Evolutionary conservation across 2,888 invertebrate genomes (phyloP), one percentile per base, ranked within the genome.

Genomic region (Agapetus fuscipes): DNA sequence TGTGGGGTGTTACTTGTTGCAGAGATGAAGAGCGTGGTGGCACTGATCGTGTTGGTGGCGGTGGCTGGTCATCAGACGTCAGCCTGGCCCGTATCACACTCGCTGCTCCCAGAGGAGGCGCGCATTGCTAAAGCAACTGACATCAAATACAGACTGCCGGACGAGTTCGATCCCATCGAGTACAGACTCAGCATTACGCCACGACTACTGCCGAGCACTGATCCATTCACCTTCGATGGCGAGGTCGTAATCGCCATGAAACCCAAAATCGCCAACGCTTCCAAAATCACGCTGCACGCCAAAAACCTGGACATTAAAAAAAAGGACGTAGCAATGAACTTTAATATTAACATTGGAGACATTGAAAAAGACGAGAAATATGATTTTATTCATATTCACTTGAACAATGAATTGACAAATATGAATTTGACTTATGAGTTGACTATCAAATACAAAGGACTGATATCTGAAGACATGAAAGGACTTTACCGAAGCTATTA

Each of bases 401-500:
- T 39, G 3, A 15, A 0, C 3, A 13, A n/a, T 5, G 9, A 14
- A n/a, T 34, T 45, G 9, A n/a, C n/a, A n/a, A 7, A 13, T 12
- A 33, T 50, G 48, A 37, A 52, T 51, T 58, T 55, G 45, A 49
- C 51, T 24, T 37, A 30, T 11, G 20, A 16, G 16, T 11, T 39
- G 3, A 12, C 24, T 16, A 20, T 40, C 12, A 12, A 14, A 11
- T 47, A 39, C 34, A 39, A 14, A 4, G 37, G 30, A n/a, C 29
- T 16, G 7, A 20, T 43, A 6, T 17, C 33, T 49, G 57, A 62
- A 1, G 71, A 71, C 42, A 58, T 77, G 46, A 64, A 56, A 38
- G 80, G 80, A 35, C 78, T 80, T 50, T 80, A 78, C 51, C 69
- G 69, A 38, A 78, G 75, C 50, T 71, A 67, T 27, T 80, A 80